These are phyloP conservation scores for Bathynomus jamesi DNA, from an alignment of 1,140 invertebrate species.

Conservation along the genomic window DNA sequence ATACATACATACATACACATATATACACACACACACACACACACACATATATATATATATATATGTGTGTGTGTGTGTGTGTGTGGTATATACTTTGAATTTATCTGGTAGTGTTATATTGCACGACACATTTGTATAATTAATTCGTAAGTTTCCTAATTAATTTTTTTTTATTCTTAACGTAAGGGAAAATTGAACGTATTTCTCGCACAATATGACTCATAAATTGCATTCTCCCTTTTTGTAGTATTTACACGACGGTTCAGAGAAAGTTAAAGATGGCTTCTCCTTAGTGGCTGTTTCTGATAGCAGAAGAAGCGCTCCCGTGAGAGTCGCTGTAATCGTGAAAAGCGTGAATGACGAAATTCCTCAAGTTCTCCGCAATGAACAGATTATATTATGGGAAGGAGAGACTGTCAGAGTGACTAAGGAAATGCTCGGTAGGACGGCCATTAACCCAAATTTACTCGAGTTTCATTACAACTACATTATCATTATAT, in stretches of 20 bases:
- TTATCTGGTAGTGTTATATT: no score
- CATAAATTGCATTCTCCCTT: no score
- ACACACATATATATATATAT: neutral
- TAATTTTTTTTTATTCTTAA: no score
- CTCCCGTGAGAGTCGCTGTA: constrained; percentile 55
- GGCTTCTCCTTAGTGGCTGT: constrained; percentile 12
- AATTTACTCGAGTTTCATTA: no score
- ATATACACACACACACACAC: neutral
- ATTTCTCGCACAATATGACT: no score
- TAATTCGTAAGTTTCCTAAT: no score
- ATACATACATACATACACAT: neutral
- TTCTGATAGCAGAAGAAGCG: neutral
- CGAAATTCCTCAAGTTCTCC: constrained; percentile 68
- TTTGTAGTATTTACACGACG: constrained; percentile 13
- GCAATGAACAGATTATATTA: constrained; percentile 72
- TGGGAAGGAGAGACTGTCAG: constrained; percentile 74
- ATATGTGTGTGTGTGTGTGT: no score
- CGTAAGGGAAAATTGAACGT: no score
- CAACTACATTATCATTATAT: no score
- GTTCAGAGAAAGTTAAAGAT: constrained; percentile 5
- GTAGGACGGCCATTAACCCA: no score
- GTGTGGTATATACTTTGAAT: no score
- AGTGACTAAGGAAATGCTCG: constrained; percentile 61
- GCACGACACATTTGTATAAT: no score
- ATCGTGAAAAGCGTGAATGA: constrained; percentile 75